Percentiles rank a stretch among this genome's conserved stretches.
Evolutionary conservation across 2,888 invertebrate genomes (phyloP).

Genomic region (Drosophila sordidula): DNA sequence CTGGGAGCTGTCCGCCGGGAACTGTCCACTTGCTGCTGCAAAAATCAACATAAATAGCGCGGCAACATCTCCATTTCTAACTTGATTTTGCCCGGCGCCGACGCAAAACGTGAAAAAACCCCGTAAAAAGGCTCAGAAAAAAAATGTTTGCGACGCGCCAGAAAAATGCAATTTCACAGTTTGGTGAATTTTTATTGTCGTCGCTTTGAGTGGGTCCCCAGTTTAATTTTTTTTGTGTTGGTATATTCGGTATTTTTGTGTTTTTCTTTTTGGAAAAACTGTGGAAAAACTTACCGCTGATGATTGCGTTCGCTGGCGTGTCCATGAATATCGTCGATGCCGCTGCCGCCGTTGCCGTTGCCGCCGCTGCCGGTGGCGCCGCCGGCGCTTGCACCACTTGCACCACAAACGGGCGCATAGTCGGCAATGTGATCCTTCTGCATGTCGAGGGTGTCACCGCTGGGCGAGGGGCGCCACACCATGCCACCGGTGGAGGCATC

Average conservation of each 20-base stretch:
- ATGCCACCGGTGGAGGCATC: constrained; percentile 85
- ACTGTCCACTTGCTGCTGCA: constrained; percentile 46
- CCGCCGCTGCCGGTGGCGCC: constrained; percentile 50
- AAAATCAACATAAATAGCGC: constrained; percentile 80
- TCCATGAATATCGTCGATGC: constrained; percentile 74
- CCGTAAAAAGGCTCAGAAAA: constrained; percentile 17
- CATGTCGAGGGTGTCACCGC: constrained; percentile 83
- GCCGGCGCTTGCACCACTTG: constrained; percentile 61
- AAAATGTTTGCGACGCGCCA: constrained; percentile 66
- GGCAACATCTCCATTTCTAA: constrained; percentile 80
- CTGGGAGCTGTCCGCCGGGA: constrained; percentile 27
- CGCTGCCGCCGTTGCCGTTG: constrained; percentile 29
- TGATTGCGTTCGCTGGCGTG: constrained; percentile 78
- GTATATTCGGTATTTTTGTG: neutral
- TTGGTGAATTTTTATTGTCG: constrained; percentile 81
- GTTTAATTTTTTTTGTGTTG: constrained; percentile 17
- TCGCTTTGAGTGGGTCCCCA: constrained; percentile 69
- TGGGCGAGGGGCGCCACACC: constrained; percentile 84
- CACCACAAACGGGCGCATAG: constrained; percentile 85
- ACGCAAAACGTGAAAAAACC: constrained; percentile 17
- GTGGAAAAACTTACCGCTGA: constrained; percentile 78
- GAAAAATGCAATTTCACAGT: constrained; percentile 82
- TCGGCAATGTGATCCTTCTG: constrained; percentile 85
- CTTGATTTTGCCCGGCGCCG: constrained; percentile 67
- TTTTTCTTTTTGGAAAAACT: constrained; percentile 8